Evolutionary conservation across 2,113 vertebrate genomes (phyloP).

Genomic region (Notarius lentiginosus): DNA sequence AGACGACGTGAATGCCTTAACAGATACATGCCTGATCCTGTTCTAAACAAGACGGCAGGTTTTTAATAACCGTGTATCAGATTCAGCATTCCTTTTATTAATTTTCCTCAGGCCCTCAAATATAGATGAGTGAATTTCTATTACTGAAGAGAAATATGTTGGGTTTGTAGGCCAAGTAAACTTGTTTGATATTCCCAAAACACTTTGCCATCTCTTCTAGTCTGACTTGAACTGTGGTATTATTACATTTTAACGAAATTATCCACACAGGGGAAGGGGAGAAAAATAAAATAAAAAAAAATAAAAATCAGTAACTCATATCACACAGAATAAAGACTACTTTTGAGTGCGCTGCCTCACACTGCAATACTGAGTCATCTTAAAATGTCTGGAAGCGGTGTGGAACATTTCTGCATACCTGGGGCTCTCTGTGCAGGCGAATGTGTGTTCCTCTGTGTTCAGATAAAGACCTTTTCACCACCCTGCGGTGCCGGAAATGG

Average conservation of each 20-base stretch:
- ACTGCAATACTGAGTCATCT: neutral
- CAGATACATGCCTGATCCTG: neutral
- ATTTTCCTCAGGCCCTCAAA: neutral
- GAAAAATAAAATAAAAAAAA: neutral
- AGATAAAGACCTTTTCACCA: conserved; percentile 86
- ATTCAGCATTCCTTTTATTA: neutral
- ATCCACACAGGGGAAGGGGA: neutral
- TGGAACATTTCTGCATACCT: conserved; percentile 71
- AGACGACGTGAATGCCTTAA: neutral
- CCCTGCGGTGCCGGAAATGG: conserved; percentile 83
- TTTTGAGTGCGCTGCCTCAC: neutral
- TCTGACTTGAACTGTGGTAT: neutral
- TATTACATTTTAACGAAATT: neutral
- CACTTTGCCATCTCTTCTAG: neutral
- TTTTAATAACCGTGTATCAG: neutral
- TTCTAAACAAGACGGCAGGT: neutral
- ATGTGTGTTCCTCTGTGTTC: conserved; percentile 80
- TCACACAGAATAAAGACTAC: neutral
- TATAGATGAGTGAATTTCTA: neutral
- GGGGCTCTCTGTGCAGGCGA: conserved; percentile 79
- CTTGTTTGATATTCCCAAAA: neutral
- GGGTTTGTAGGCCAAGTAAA: neutral
- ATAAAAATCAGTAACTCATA: neutral
- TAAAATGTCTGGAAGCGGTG: neutral
- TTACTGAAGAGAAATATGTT: neutral